These are phyloP conservation scores for Neoitamus cyanurus DNA, from an alignment of 2,888 invertebrate species.

Conservation along the genomic window DNA sequence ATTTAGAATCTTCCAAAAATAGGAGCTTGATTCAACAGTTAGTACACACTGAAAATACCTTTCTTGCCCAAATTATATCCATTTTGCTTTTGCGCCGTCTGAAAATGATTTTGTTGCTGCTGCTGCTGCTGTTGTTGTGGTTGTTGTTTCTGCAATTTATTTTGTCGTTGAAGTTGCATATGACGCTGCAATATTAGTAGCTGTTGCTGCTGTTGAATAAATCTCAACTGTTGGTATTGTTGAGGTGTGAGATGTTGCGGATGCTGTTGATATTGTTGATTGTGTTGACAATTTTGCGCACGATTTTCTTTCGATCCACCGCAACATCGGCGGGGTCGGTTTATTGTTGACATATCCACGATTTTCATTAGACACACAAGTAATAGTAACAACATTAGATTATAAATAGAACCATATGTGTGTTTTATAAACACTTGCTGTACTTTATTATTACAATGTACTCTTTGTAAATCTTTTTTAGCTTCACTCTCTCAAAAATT, in stretches of 20 bases:
- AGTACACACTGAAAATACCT: conserved; percentile 11
- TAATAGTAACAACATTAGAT: conserved; percentile 66
- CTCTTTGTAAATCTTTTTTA: background rate
- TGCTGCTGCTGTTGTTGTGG: conserved; percentile 53
- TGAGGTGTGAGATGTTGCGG: background rate
- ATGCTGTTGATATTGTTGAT: conserved; percentile 72
- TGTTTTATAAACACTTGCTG: background rate
- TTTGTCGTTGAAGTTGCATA: conserved; percentile 65
- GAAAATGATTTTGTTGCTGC: conserved; percentile 45
- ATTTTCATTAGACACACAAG: conserved; percentile 66
- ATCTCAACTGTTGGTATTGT: conserved; percentile 60
- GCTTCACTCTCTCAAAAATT: background rate
- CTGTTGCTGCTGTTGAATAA: conserved; percentile 62
- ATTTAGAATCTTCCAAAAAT: background rate
- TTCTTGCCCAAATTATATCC: background rate
- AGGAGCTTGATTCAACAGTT: background rate
- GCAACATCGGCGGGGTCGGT: conserved; percentile 55
- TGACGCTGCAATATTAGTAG: conserved; percentile 64
- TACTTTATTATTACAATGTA: background rate
- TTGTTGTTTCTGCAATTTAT: conserved; percentile 60
- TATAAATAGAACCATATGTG: conserved; percentile 55
- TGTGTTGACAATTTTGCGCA: conserved; percentile 51
- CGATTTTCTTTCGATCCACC: conserved; percentile 52
- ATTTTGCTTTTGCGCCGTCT: background rate
- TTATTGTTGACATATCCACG: conserved; percentile 65